Percentiles rank a stretch among this genome's conserved stretches.
Conservation (phyloP, 2,797 vertebrate species). For the Sarcoramphus papa region DNA sequence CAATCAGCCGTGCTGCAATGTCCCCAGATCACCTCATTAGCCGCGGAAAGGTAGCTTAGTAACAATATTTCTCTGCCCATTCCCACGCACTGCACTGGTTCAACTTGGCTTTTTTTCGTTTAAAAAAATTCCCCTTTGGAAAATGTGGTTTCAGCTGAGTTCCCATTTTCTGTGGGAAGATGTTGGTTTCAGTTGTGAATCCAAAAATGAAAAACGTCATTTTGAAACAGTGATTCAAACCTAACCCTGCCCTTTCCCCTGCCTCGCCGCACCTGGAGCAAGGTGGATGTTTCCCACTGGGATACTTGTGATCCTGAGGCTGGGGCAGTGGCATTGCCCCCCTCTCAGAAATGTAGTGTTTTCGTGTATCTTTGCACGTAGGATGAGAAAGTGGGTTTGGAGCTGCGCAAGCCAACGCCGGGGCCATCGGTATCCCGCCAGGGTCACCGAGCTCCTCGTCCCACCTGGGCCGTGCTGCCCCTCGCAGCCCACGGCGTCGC, state of each 20-base stretch:
- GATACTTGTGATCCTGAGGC: not conserved
- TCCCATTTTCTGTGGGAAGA: slow-evolving; percentile 24
- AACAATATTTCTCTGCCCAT: slow-evolving; percentile 30
- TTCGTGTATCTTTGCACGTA: not conserved
- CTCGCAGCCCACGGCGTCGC: rapidly evolving
- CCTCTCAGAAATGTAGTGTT: not conserved
- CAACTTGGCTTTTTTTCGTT: not conserved
- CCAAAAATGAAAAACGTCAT: not conserved
- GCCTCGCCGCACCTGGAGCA: not conserved
- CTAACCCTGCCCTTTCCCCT: not conserved
- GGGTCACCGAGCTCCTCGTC: rapidly evolving
- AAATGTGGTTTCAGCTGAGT: slow-evolving; percentile 43
- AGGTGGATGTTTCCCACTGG: not conserved
- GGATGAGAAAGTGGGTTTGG: not conserved
- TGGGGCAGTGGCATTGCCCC: not conserved
- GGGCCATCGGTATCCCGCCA: not conserved
- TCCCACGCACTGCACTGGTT: not conserved
- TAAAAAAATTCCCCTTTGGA: not conserved
- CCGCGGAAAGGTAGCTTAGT: slow-evolving; percentile 8
- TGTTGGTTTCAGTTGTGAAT: not conserved
- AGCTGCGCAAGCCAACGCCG: rapidly evolving
- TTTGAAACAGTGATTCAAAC: not conserved
- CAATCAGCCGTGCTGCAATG: not conserved
- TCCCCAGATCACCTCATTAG: slow-evolving; percentile 19
- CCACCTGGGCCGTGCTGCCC: rapidly evolving